Evolutionary conservation across 2,797 vertebrate species (phyloP), one percentile per base, ranked within the genome.

Genomic region (Holocentrus rufus): DNA sequence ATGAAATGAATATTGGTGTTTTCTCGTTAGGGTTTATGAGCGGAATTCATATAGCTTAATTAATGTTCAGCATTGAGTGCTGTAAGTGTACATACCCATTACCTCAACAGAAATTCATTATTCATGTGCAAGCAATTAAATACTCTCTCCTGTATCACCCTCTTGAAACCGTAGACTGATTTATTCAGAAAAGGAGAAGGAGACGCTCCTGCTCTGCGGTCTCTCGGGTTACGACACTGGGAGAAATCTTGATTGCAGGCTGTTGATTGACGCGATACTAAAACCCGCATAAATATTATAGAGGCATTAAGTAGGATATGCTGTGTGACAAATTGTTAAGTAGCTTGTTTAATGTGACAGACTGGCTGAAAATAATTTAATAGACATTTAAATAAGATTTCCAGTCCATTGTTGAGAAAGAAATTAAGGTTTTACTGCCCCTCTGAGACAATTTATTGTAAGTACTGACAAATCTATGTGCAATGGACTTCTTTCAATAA

Each of bases 71-170:
- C 80, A 91, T 80, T 72, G 85, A 89, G 86, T 83, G 85, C 69
- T 88, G 89, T 88, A 87, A 91, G 87, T 89, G 89, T 93, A 91
- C 92, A 87, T 80, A 65, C 83, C 76, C 83, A 88, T 89, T 87
- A 88, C 84, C 88, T 90, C 84, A 81, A 89, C 81, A 87, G 60
- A 86, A 85, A 88, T 95, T 17, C 76, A 93, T 94, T 91, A 94
- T 94, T 91, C 68, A 92, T 90, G 77, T 67, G 58, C 52, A 83
- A 85, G 91, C 88, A 92, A 93, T 93, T 92, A 92, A 91, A 90
- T 91, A 86, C 90, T 89, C 89, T 85, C 85, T 90, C 85, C 77
- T 76, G 85, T 90, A 81, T 89, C 85, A 49, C 73, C 67, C 80
- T 73, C 81, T 80, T 90, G 93, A 90, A 93, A 94, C 88, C 17